A percentile compares a stretch with the other conserved stretches of the same genome.
Conservation (phyloP, 2,113 vertebrate species). For the Xerus inauris region DNA sequence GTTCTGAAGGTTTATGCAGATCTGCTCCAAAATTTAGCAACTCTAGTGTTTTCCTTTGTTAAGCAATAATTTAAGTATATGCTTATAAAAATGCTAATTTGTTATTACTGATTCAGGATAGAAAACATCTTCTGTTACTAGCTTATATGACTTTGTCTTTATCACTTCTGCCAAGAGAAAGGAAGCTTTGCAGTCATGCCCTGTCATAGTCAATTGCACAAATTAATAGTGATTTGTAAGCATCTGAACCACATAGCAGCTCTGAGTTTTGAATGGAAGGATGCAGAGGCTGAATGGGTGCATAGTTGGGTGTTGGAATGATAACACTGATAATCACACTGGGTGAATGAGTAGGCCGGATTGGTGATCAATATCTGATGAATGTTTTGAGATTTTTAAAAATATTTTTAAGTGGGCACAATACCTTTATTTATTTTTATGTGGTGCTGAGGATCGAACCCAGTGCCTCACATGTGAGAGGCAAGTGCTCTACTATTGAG, state of each 20-base stretch:
- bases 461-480: too few species aligned
- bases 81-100: conserved; percentile 59
- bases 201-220: not conserved
- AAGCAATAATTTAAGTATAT: conserved; percentile 36
- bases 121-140: conserved; percentile 47
- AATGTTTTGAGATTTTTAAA: not conserved
- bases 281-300: not conserved
- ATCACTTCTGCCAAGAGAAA: not conserved
- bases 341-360: not conserved
- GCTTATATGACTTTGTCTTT: conserved; percentile 44
- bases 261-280: not conserved
- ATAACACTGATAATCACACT: not conserved
- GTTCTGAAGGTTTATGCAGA: not conserved
- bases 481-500: too few species aligned
- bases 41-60: conserved; percentile 46
- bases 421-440: too few species aligned
- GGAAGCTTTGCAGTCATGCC: not conserved
- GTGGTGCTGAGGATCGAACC: too few species aligned
- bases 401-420: too few species aligned
- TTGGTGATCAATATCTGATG: not conserved
- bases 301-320: not conserved
- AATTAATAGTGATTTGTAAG: not conserved
- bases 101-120: conserved; percentile 31
- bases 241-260: not conserved
- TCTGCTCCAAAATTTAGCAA: not conserved